Percentiles rank a stretch among this genome's conserved stretches.
These are phyloP conservation scores for Rhinichthys osculus DNA, from an alignment of 2,797 vertebrate species.

Conservation along the genomic window DNA sequence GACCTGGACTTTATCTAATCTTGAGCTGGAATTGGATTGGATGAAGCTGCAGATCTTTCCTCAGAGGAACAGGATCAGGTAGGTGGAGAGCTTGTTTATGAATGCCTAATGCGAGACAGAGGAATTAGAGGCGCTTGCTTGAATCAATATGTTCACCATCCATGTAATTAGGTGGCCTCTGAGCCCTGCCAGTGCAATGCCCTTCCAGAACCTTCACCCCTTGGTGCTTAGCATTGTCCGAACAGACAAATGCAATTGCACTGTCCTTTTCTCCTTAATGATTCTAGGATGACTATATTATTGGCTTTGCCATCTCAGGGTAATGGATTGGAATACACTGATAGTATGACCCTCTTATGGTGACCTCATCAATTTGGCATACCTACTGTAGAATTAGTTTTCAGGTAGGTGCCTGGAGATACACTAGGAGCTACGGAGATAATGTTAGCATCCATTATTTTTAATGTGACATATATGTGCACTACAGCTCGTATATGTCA, in stretches of 20 bases:
- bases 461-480: neutral
- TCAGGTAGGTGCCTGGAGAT: slow-evolving; percentile 23
- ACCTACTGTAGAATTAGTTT: slow-evolving; percentile 58
- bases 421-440: neutral
- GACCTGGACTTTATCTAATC: slow-evolving; percentile 13
- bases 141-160: slow-evolving; percentile 70
- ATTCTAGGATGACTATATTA: slow-evolving; percentile 20
- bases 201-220: slow-evolving; percentile 44
- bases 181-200: slow-evolving; percentile 43
- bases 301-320: neutral
- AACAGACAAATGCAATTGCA: slow-evolving; percentile 11
- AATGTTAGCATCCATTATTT: slow-evolving; percentile 13
- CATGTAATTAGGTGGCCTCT: slow-evolving; percentile 70
- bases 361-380: slow-evolving; percentile 58
- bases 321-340: slow-evolving; percentile 50
- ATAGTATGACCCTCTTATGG: slow-evolving; percentile 63
- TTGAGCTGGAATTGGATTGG: slow-evolving; percentile 36
- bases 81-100: slow-evolving; percentile 40
- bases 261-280: slow-evolving; percentile 29
- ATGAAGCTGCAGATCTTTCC: slow-evolving; percentile 12
- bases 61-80: neutral
- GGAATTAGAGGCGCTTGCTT: slow-evolving; percentile 45
- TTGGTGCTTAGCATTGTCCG: slow-evolving; percentile 23
- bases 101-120: slow-evolving; percentile 45
- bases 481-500: neutral